Conservation (phyloP, 2,113 vertebrate genomes). For the Fulica atra region DNA sequence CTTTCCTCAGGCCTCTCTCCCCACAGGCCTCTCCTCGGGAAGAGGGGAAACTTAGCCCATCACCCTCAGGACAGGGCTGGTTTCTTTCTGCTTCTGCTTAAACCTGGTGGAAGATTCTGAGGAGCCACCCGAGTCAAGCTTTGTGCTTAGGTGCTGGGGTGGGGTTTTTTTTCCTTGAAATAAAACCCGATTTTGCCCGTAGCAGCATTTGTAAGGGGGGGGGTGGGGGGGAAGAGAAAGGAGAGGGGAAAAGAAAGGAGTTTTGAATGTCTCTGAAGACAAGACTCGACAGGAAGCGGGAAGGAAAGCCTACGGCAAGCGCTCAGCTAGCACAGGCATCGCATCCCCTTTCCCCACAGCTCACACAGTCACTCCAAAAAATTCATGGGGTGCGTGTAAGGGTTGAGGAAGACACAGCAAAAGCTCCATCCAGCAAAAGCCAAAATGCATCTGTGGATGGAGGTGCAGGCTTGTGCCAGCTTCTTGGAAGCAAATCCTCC, state of each 20-base stretch:
- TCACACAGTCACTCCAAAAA: conserved; percentile 25
- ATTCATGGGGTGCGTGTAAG: neutral
- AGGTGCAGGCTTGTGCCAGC: neutral
- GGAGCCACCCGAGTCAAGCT: neutral
- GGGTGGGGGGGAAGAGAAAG: too few relatives aligned
- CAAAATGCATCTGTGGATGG: neutral
- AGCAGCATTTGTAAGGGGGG: neutral
- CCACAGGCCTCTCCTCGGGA: too few relatives aligned
- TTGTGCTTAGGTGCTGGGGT: neutral
- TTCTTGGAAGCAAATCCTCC: neutral
- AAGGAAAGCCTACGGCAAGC: conserved; percentile 39
- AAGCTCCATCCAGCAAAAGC: neutral
- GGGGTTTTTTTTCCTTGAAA: neutral
- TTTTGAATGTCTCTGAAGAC: conserved; percentile 30
- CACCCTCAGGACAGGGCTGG: neutral
- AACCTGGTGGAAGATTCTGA: neutral
- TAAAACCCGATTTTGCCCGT: conserved; percentile 6
- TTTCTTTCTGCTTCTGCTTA: neutral
- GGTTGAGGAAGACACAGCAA: neutral
- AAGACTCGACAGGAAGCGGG: conserved; percentile 52
- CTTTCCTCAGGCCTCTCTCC: too few relatives aligned
- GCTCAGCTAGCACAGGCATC: conserved; percentile 8
- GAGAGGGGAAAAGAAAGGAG: neutral
- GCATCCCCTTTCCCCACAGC: conserved; percentile 15
- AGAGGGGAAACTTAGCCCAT: neutral